Conservation (phyloP, 2,113 vertebrate species). For the Myrmecobius fasciatus region DNA sequence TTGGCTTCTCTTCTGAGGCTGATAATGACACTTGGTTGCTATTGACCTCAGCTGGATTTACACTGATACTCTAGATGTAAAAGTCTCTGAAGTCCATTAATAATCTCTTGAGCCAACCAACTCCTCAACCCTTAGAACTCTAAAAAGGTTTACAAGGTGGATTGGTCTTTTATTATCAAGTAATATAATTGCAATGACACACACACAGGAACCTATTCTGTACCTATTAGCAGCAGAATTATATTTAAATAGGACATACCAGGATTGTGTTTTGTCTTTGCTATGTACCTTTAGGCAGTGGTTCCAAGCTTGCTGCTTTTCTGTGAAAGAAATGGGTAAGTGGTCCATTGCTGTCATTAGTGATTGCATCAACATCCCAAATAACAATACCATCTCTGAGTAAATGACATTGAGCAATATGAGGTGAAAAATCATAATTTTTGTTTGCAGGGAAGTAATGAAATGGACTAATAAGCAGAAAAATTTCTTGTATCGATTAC, state of each 20-base stretch:
- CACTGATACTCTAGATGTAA: not conserved
- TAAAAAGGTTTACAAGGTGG: not conserved
- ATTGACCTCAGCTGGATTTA: not conserved
- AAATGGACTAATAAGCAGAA: constrained; percentile 22
- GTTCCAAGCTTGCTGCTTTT: constrained; percentile 8
- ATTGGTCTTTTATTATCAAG: constrained; percentile 6
- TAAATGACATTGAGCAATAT: constrained; percentile 35
- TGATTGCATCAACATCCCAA: constrained; percentile 20
- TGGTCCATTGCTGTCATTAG: not conserved
- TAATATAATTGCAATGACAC: not conserved
- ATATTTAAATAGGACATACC: not conserved
- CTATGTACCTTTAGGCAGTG: not conserved
- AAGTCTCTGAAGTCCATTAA: constrained; percentile 16
- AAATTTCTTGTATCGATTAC: constrained; percentile 23
- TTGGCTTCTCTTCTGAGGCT: not conserved
- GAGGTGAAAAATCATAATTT: not conserved
- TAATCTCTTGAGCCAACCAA: constrained; percentile 35
- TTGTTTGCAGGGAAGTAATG: not conserved
- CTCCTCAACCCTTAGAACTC: constrained; percentile 19
- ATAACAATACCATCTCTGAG: constrained; percentile 1
- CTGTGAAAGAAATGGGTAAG: not conserved
- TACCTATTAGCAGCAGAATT: not conserved
- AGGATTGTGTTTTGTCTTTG: not conserved
- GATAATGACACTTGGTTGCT: not conserved
- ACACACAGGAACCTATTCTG: constrained; percentile 4